Base-by-base conservation (phyloP, 2,888 invertebrate genomes). In the Metellina segmentata region DNA sequence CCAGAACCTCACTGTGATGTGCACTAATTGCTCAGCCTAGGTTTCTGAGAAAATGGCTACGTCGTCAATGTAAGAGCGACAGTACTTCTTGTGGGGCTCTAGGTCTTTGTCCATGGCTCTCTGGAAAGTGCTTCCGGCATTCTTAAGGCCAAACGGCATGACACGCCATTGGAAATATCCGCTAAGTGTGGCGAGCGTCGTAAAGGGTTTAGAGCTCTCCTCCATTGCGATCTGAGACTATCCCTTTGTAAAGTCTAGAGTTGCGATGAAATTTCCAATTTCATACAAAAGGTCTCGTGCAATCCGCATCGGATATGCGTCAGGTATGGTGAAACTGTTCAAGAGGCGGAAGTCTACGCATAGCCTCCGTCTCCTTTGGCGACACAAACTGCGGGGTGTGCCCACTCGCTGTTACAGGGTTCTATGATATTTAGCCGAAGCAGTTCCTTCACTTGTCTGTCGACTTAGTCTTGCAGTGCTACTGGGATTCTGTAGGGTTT, bases 311-410 rank as follows among this genome's bases (percentile, higher is more conserved):
- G 79, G 79, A 8, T 79, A 72, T 13, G 53, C 34, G 19, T 87
- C 79, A 19, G 48, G 52, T 6, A 87, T 16, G 1, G 72, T 71
- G 16, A 52, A 87, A 8, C 79, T 87, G 13, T 77, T 70, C n/a
- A 75, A 48, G 9, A 53, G 16, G 13, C 52, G 5, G 19, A 19
- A 83, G 74, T 74, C 83, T 2, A 74, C 49, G 52, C 51, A 78
- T 13, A 87, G 34, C 51, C 72, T 48, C 53, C 86, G 34, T 79
- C n/a, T 6, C 34, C 78, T 20, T 79, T 87, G 6, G 79, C 77
- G 6, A 77, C 77, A 69, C 77, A 77, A 8, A 77, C 77, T 13
- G 69, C 49, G 16, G 77, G 34, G 19, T 87, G 79, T 7, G 71
- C 71, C 86, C 49, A 78, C 9, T 78, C 69, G 9, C 19, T 78